These are phyloP conservation scores for Myiozetetes cayanensis DNA, from an alignment of 2,113 vertebrate genomes.

Conservation along the genomic window DNA sequence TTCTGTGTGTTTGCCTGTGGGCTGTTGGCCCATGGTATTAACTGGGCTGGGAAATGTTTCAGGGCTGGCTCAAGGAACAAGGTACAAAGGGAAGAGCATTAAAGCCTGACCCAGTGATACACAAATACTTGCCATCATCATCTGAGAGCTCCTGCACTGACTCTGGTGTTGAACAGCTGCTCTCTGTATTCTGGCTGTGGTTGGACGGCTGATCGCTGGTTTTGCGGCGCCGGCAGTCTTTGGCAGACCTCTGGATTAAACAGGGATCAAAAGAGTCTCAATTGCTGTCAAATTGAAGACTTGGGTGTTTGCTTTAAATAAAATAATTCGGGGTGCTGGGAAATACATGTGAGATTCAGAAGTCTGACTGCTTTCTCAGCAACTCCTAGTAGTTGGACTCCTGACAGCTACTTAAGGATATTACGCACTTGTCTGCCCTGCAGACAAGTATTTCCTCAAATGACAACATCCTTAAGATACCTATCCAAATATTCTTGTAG, in stretches of 20 bases:
- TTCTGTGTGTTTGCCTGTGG: background rate
- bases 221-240: slow-evolving; percentile 82
- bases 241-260: slow-evolving; percentile 58
- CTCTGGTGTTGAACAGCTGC: slow-evolving; percentile 92
- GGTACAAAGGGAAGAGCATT: background rate
- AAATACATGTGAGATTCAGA: background rate
- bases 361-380: background rate
- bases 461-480: background rate
- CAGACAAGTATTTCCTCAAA: background rate
- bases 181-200: slow-evolving; percentile 93
- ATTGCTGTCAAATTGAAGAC: background rate
- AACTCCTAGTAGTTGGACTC: background rate
- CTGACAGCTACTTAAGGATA: background rate
- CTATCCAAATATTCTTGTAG: background rate
- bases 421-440: fast-evolving
- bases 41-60: fast-evolving
- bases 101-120: background rate
- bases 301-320: background rate
- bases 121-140: slow-evolving; percentile 79
- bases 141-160: slow-evolving; percentile 92
- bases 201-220: slow-evolving; percentile 90
- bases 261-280: background rate
- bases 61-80: background rate
- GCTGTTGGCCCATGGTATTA: background rate
- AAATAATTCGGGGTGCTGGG: background rate